These are phyloP conservation scores for Thalassoma bifasciatum DNA, from an alignment of 2,113 vertebrate species.

Conservation along the genomic window DNA sequence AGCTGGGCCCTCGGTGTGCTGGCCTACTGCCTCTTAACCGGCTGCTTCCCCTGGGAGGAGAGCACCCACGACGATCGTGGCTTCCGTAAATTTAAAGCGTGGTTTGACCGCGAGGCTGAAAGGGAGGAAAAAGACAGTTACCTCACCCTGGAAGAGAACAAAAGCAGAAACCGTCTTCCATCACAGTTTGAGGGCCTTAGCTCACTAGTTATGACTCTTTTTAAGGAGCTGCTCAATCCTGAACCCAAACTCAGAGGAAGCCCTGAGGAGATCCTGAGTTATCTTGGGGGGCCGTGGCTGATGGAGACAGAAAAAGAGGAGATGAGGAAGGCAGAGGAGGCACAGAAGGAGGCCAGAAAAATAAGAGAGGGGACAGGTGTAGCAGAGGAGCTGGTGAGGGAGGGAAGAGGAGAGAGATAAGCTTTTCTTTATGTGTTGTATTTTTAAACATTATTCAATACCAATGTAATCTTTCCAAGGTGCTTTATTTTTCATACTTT, in stretches of 20 bases:
- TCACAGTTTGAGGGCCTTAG: conserved; percentile 84
- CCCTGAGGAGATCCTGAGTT: conserved; percentile 85
- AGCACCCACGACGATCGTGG: conserved; percentile 82
- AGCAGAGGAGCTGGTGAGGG: conserved; percentile 70
- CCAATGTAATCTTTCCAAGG: conserved; percentile 7
- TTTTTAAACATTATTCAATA: conserved; percentile 2
- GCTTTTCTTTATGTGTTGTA: no score
- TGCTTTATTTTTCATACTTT: conserved; percentile 59
- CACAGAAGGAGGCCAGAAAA: conserved; percentile 77
- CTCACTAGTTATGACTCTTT: conserved; percentile 80
- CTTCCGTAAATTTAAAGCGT: conserved; percentile 84
- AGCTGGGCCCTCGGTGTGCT: conserved; percentile 92
- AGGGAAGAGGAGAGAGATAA: conserved; percentile 81
- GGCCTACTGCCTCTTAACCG: conserved; percentile 86
- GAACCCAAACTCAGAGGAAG: conserved; percentile 83
- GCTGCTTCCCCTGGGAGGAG: conserved; percentile 90
- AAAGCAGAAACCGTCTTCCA: conserved; percentile 68
- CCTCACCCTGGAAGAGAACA: conserved; percentile 46
- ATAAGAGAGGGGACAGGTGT: conserved; percentile 73
- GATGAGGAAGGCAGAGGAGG: conserved; percentile 75
- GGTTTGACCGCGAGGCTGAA: conserved; percentile 80
- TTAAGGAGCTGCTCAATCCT: conserved; percentile 86
- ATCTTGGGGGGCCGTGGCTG: conserved; percentile 84
- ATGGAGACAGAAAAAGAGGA: conserved; percentile 78
- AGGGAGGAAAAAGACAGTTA: conserved; percentile 29